Evolutionary conservation across 2,888 invertebrate genomes (phyloP).

Genomic region (Dolichopus griseipennis): DNA sequence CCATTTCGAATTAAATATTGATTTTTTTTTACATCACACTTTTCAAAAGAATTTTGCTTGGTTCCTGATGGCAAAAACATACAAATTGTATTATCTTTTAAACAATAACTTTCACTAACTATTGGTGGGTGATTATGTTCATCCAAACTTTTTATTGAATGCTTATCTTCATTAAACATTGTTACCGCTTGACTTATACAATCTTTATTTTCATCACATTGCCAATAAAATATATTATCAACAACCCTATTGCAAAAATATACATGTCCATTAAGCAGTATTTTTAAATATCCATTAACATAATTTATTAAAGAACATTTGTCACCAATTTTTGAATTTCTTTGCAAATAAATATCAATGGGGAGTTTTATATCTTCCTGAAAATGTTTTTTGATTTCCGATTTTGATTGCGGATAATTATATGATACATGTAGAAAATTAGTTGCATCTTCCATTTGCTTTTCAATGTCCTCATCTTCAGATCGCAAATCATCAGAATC

Average conservation of each 20-base stretch:
- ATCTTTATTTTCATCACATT: conserved; percentile 8
- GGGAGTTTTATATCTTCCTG: neutral
- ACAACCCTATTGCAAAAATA: conserved; percentile 1
- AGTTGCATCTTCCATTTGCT: neutral
- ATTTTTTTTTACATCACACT: neutral
- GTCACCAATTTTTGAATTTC: neutral
- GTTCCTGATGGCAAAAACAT: neutral
- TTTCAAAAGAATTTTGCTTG: neutral
- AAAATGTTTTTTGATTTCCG: neutral
- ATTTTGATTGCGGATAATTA: neutral
- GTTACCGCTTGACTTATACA: conserved; percentile 9
- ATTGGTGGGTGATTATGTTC: neutral
- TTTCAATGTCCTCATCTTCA: neutral
- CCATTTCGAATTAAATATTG: conserved; percentile 9
- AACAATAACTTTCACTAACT: neutral
- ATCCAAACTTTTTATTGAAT: conserved; percentile 7
- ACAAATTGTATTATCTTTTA: neutral
- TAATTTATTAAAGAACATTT: neutral
- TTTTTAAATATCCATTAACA: neutral
- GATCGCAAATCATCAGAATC: neutral
- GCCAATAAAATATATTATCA: conserved; percentile 11
- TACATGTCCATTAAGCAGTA: neutral
- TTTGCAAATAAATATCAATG: neutral
- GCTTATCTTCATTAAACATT: neutral
- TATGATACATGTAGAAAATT: neutral